These are phyloP conservation scores for Rhagoletis zephyria DNA, from an alignment of 1,140 invertebrate genomes.

Conservation along the genomic window DNA sequence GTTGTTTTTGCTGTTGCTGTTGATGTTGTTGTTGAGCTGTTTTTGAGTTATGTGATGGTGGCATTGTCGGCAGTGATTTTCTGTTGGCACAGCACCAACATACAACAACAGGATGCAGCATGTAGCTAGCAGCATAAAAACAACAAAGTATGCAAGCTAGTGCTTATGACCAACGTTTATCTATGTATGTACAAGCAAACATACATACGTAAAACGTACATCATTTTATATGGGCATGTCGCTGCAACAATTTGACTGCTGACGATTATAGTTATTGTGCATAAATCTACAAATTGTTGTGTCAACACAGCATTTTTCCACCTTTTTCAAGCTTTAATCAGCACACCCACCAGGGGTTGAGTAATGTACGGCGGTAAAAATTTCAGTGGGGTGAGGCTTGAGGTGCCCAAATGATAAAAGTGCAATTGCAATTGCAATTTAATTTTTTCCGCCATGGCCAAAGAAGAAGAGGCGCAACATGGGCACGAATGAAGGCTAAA, in stretches of 20 bases:
- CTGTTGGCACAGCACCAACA: constrained; percentile 37
- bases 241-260: constrained; percentile 32
- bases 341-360: neutral
- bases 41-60: constrained; percentile 35
- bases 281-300: constrained; percentile 49
- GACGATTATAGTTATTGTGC: constrained; percentile 50
- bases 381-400: neutral
- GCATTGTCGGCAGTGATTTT: constrained; percentile 15
- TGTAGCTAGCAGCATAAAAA: too few species aligned
- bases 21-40: neutral
- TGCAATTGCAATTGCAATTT: constrained; percentile 29
- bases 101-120: neutral
- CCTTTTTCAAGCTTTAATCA: constrained; percentile 21
- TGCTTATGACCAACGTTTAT: neutral
- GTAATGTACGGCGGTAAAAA: neutral
- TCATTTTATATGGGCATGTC: neutral
- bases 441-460: constrained; percentile 40
- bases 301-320: constrained; percentile 44
- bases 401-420: constrained; percentile 1
- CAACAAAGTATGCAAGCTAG: neutral
- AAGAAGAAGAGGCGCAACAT: neutral
- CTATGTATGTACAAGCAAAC: neutral
- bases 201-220: neutral
- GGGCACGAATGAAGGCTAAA: neutral
- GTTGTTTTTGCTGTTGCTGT: neutral